Conservation (phyloP, 2,797 vertebrate genomes). For the Botia kubotai region DNA sequence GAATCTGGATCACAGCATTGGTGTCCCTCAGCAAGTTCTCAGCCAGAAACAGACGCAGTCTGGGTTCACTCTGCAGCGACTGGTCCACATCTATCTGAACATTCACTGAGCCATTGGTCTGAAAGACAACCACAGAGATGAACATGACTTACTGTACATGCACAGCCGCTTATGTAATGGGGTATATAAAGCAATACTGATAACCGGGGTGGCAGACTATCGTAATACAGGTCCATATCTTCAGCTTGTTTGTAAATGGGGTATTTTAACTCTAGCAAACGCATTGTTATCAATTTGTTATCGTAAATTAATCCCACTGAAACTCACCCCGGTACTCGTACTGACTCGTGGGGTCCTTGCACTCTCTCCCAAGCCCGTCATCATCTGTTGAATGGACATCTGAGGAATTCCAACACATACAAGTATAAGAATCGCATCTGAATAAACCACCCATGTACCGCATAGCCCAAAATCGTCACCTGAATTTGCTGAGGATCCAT, state of each 20-base stretch:
- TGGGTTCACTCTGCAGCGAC: slow-evolving; percentile 86
- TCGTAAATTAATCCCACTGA: no score
- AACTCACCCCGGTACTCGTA: slow-evolving; percentile 81
- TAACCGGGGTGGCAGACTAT: no score
- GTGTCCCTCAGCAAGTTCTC: slow-evolving; percentile 90
- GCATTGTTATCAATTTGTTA: no score
- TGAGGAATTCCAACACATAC: slow-evolving; percentile 48
- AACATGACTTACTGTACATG: neutral
- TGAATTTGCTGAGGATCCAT: slow-evolving; percentile 85
- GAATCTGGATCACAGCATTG: slow-evolving; percentile 82
- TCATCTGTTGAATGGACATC: slow-evolving; percentile 86
- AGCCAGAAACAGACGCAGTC: slow-evolving; percentile 87
- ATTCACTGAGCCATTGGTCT: slow-evolving; percentile 87
- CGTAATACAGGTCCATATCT: no score
- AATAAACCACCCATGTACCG: neutral
- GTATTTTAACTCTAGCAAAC: no score
- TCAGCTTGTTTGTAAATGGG: no score
- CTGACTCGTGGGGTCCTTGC: slow-evolving; percentile 79
- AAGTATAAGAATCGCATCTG: neutral
- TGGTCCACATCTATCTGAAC: slow-evolving; percentile 92
- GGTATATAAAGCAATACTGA: no score
- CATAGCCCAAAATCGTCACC: slow-evolving; percentile 59
- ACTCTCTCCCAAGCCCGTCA: slow-evolving; percentile 77
- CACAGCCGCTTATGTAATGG: no score
- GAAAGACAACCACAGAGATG: slow-evolving; percentile 42